Base-by-base conservation (phyloP, 1,140 invertebrate species). In the Tribolium castaneum region DNA sequence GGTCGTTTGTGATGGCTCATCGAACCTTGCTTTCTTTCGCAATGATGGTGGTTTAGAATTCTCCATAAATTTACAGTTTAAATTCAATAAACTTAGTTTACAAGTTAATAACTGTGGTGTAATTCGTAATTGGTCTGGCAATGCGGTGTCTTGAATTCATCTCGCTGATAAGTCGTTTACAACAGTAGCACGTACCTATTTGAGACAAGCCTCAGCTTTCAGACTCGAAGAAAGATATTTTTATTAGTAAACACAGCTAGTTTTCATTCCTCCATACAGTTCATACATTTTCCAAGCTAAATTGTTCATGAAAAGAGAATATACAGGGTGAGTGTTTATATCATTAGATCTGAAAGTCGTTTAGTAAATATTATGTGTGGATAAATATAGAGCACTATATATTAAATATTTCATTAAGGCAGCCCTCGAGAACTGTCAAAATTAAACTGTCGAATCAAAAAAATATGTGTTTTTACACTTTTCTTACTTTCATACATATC, bases 71-170 rank as follows among this genome's bases (percentile, higher is more conserved):
- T 70, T 25, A 19, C 77, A 75, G 77, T 78, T 78, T 75, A 75
- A 76, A 78, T 78, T 78, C 77, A 78, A 70, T 19, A 75, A 62
- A 77, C 45, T 77, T 73, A 73, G 77, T 79, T 79, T 79, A 77
- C 75, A 79, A 79, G 62, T 77, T 79, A 72, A 79, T 79, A 77
- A 79, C 77, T 76, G 78, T 73, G 74, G 25, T 35, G 75, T 79
- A 79, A 79, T 79, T 70, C 39, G 75, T 79, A 79, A 79, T 79
- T 70, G 75, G 75, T 73, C 62, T 71, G 66, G 25, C 45, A 79
- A 30, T 78, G 77, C 77, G 71, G 78, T 79, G 75, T 79, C 22
- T 77, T 77, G 66, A 77, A 72, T 77, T 66, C 50, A 70, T 79
- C 70, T 34, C 45, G 6, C 50, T 51, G 62, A 66, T 76, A 39